Base-by-base conservation (phyloP, 2,113 vertebrate genomes). In the Phocoena sinus region DNA sequence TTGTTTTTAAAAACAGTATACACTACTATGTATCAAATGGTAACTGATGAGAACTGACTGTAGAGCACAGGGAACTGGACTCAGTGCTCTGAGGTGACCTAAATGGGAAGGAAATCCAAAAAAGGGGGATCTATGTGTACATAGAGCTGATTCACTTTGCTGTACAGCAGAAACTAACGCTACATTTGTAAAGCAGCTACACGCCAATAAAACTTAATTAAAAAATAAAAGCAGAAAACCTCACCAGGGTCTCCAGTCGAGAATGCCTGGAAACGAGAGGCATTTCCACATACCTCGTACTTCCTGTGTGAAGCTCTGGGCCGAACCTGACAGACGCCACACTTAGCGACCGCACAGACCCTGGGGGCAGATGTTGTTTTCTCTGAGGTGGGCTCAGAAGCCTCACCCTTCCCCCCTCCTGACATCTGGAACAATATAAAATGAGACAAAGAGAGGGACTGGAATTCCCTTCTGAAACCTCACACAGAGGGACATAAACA, bases 401-500 rank as follows among this genome's bases (percentile, higher is more conserved):
- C 58, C 44, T 26, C 23, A 21, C 23, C 5, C 3, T 21, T 26
- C 2, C 0, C 7, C 41, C 23, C 74, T 21, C 63, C 58, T 13
- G 28, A 33, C 0, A 0, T 60, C 50, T 58, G 28, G 33, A 26
- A 36, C 1, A 25, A 26, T 0, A 18, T 31, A 50, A 70, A 56
- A 20, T 38, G 5, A 53, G 74, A 44, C 76, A 25, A 5, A 23
- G 12, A 38, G 68, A 3, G 8, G 58, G 17, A 25, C 31, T 1
- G 20, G 25, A 28, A 12, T 3, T 7, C 20, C 50, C 63, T 7
- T 31, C 1, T 44, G 28, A 41, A 91, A 18, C 5, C 36, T 12
- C 3, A 36, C 10, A 11, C 4, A n/a, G 12, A 33, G 0, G 3
- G 6, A 58, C 28, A 0, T 3, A 33, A n/a, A 17, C 8, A 5